phyloP scores from a whole-genome alignment of 2,888 invertebrate genomes.

The Cecidostiba fungosa region DNA sequence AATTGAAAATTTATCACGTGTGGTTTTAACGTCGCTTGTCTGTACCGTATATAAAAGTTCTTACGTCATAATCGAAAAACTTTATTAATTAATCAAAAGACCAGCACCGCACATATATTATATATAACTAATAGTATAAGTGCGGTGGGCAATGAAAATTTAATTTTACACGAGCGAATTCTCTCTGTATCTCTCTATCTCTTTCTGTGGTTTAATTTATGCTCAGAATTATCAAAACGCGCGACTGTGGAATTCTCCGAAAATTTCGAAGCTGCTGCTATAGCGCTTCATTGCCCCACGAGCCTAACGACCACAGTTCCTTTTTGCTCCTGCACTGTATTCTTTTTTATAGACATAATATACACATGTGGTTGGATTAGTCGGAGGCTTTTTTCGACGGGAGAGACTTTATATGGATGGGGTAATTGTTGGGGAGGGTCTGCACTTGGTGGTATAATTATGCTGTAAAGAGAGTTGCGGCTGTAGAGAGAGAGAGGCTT shows the following conservation, averaged over 20 bases:
- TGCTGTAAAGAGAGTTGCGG: neutral
- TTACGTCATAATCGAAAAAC: neutral
- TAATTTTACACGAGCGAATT: slow-evolving; percentile 35
- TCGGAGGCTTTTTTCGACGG: neutral
- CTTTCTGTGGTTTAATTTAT: slow-evolving; percentile 44
- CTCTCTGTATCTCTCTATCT: too few relatives aligned
- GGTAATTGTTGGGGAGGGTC: neutral
- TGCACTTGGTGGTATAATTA: neutral
- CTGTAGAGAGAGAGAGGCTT: too few relatives aligned
- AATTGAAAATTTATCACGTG: neutral
- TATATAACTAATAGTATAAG: neutral
- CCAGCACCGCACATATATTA: neutral
- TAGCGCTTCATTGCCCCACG: neutral
- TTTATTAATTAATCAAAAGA: slow-evolving; percentile 44
- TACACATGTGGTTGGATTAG: neutral
- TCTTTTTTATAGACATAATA: neutral
- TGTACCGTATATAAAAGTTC: too few relatives aligned
- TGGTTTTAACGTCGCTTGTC: neutral
- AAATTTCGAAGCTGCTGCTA: slow-evolving; percentile 21
- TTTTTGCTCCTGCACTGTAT: neutral
- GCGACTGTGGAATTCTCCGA: slow-evolving; percentile 18
- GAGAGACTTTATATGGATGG: neutral
- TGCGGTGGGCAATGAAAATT: slow-evolving; percentile 53
- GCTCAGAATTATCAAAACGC: slow-evolving; percentile 44
- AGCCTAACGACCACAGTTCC: slow-evolving; percentile 51